Percentiles rank a stretch among this genome's conserved stretches.
Conservation (phyloP, 92 coral and sea anemone species). For the Porites rus region DNA sequence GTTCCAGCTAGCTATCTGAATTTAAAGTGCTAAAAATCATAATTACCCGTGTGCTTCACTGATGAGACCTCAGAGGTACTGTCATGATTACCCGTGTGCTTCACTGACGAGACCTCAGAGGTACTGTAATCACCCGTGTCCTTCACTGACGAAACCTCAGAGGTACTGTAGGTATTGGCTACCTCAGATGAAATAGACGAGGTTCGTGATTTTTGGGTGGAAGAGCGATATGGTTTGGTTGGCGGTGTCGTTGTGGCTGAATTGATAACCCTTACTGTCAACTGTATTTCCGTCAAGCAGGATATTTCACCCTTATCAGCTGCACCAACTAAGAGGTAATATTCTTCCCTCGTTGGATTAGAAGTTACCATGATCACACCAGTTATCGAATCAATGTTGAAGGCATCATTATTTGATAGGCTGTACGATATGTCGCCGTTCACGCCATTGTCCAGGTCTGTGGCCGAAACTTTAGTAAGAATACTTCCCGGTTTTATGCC, state of each 20-base stretch:
- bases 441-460: slow-evolving; percentile 65
- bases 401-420: slow-evolving; percentile 25
- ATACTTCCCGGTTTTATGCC: slow-evolving; percentile 8
- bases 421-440: slow-evolving; percentile 59
- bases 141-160: background rate
- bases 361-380: slow-evolving; percentile 35
- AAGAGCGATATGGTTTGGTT: slow-evolving; percentile 20
- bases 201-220: background rate
- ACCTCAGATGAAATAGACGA: background rate
- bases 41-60: background rate
- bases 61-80: background rate
- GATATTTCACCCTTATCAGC: slow-evolving; percentile 57
- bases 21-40: background rate
- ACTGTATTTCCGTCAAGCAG: slow-evolving; percentile 46
- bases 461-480: slow-evolving; percentile 48
- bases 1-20: background rate
- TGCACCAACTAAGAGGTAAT: slow-evolving; percentile 55
- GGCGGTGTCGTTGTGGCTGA: background rate
- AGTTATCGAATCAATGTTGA: slow-evolving; percentile 54
- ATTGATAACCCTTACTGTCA: background rate
- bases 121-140: background rate
- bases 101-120: background rate
- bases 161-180: background rate
- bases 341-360: slow-evolving; percentile 15
- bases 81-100: background rate